These are phyloP conservation scores for Calameuta pallipes DNA, from an alignment of 2,888 invertebrate genomes.

Conservation along the genomic window DNA sequence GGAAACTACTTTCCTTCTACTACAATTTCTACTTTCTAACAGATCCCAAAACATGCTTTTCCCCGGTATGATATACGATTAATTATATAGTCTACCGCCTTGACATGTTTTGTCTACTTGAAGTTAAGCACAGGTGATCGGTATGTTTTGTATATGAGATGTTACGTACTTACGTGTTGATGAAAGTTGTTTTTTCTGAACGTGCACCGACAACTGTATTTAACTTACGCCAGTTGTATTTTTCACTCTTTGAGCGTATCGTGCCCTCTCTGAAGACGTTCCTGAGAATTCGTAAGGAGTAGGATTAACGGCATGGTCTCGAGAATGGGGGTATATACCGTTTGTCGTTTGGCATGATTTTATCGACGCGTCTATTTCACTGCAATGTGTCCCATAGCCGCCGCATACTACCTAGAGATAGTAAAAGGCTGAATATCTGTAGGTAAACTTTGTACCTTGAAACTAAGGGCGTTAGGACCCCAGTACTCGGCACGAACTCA, in stretches of 20 bases:
- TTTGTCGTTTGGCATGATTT: conserved; percentile 37
- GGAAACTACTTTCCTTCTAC: not conserved
- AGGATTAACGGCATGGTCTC: conserved; percentile 37
- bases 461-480: not conserved
- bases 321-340: conserved; percentile 42
- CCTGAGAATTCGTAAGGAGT: conserved; percentile 34
- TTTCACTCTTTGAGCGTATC: not conserved
- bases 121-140: not conserved
- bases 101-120: not conserved
- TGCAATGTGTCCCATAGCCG: not conserved
- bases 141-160: not conserved
- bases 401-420: not conserved
- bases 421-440: not conserved
- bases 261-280: conserved; percentile 25
- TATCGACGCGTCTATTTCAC: conserved; percentile 24
- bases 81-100: not conserved
- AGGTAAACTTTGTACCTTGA: not conserved
- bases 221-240: not conserved
- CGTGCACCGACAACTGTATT: not conserved
- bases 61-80: not conserved
- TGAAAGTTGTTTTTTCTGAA: not conserved
- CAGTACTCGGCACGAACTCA: not conserved
- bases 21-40: not conserved
- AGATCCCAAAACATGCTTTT: not conserved
- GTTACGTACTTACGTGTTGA: not conserved